A percentile compares a stretch with the other conserved stretches of the same genome.
These are phyloP conservation scores for Cyrtorhinus lividipennis DNA, from an alignment of 1,140 invertebrate genomes.

Conservation along the genomic window DNA sequence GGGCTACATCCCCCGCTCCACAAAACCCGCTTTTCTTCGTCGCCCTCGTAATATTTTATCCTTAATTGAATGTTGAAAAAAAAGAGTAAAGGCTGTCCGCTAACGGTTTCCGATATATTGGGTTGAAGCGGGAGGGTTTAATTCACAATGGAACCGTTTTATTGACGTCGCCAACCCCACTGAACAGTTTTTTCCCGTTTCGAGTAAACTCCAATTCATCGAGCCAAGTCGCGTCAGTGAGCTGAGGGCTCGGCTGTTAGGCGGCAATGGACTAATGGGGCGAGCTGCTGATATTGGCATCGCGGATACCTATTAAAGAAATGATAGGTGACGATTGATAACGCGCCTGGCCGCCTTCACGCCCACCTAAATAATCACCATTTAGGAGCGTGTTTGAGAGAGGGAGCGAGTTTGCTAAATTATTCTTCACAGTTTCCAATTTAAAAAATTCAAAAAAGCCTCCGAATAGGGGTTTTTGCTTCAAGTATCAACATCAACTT, in stretches of 20 bases:
- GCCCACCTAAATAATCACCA: too few species aligned
- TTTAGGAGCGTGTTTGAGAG: too few species aligned
- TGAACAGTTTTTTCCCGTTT: background rate
- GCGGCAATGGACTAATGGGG: background rate
- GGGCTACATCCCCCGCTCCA: too few species aligned
- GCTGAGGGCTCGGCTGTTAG: background rate
- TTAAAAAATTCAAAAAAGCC: too few species aligned
- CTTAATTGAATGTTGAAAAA: background rate
- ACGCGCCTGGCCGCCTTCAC: too few species aligned
- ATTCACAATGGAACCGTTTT: background rate
- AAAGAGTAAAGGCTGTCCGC: background rate
- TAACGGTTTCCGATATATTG: background rate
- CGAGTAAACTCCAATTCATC: background rate
- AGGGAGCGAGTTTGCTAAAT: too few species aligned
- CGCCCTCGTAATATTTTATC: background rate
- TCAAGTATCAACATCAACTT: too few species aligned
- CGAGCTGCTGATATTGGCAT: background rate
- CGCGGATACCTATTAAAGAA: background rate
- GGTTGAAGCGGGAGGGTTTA: background rate
- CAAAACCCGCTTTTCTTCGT: background rate
- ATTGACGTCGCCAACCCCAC: background rate
- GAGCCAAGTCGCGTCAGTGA: background rate
- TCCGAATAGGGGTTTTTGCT: too few species aligned
- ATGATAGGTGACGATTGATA: background rate
- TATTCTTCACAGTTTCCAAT: too few species aligned